Percentiles rank a stretch among this genome's conserved stretches.
These are phyloP conservation scores for Lymantria monacha DNA, from an alignment of 2,888 invertebrate species.

Conservation along the genomic window DNA sequence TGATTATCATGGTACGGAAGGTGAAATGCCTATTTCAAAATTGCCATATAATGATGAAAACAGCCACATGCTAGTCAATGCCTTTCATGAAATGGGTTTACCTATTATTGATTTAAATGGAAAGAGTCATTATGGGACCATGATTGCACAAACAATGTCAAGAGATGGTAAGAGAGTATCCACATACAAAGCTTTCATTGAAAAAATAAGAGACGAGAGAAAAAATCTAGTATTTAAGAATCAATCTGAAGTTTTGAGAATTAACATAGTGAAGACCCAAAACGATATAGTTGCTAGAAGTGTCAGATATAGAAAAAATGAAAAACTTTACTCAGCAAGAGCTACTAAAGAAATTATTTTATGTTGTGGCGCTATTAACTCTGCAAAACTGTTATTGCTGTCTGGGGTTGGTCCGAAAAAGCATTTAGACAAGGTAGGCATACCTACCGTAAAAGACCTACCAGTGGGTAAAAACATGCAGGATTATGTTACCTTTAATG, in stretches of 20 bases:
- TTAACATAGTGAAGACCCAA: conserved; percentile 70
- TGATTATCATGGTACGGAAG: conserved; percentile 81
- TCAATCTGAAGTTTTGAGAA: conserved; percentile 74
- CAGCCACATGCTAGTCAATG: conserved; percentile 75
- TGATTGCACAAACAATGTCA: conserved; percentile 80
- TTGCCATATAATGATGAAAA: conserved; percentile 83
- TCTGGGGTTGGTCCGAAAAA: conserved; percentile 63
- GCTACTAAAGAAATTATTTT: conserved; percentile 62
- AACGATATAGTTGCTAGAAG: conserved; percentile 44
- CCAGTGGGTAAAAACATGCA: conserved; percentile 65
- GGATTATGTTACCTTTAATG: conserved; percentile 62
- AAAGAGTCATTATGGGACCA: conserved; percentile 77
- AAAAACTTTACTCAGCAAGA: conserved; percentile 38
- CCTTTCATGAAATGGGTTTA: conserved; percentile 83
- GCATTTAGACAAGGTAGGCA: conserved; percentile 48
- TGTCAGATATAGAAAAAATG: conserved; percentile 45
- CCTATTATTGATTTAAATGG: conserved; percentile 80
- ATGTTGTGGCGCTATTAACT: conserved; percentile 53
- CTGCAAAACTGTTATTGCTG: conserved; percentile 57
- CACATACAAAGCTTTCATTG: conserved; percentile 84
- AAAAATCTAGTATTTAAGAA: conserved; percentile 76
- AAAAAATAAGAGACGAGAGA: conserved; percentile 78
- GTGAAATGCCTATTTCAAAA: conserved; percentile 82
- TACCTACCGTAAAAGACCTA: conserved; percentile 49
- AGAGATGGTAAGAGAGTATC: conserved; percentile 81